Conservation (phyloP, 2,888 invertebrate species). For the Callimorpha dominula region DNA sequence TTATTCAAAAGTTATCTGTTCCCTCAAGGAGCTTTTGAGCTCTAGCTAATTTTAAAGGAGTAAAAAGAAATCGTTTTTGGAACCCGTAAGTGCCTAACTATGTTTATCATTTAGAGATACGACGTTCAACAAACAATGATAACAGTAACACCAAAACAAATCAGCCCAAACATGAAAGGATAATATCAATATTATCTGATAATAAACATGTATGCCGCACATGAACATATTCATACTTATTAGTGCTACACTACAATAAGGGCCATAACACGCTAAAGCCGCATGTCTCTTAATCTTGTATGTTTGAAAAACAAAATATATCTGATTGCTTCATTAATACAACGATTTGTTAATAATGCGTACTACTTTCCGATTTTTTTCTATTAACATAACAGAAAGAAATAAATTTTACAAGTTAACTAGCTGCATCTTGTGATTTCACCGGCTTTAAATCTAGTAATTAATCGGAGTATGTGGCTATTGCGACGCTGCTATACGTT, state of each 20-base stretch:
- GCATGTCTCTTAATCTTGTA: slow-evolving; percentile 6
- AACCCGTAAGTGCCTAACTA: no score
- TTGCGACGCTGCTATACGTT: neutral
- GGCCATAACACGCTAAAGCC: neutral
- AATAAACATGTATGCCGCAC: slow-evolving; percentile 6
- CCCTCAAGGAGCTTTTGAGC: neutral
- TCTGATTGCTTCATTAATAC: neutral
- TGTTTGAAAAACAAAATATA: slow-evolving; percentile 5
- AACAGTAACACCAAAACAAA: slow-evolving; percentile 11
- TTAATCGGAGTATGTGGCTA: neutral
- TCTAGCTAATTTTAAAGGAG: no score
- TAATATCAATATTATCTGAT: slow-evolving; percentile 11
- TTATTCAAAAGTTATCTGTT: neutral
- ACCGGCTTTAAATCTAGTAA: neutral
- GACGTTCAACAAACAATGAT: neutral
- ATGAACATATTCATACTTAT: neutral
- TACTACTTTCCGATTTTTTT: neutral
- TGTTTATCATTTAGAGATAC: neutral
- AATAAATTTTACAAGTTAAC: neutral
- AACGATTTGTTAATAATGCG: slow-evolving; percentile 5
- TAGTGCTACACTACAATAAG: neutral
- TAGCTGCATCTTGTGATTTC: neutral
- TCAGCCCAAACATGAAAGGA: slow-evolving; percentile 1
- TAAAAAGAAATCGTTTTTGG: no score
- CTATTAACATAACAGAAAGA: neutral